Conservation (phyloP, 2,888 invertebrate genomes). For the Arctia plantaginis region DNA sequence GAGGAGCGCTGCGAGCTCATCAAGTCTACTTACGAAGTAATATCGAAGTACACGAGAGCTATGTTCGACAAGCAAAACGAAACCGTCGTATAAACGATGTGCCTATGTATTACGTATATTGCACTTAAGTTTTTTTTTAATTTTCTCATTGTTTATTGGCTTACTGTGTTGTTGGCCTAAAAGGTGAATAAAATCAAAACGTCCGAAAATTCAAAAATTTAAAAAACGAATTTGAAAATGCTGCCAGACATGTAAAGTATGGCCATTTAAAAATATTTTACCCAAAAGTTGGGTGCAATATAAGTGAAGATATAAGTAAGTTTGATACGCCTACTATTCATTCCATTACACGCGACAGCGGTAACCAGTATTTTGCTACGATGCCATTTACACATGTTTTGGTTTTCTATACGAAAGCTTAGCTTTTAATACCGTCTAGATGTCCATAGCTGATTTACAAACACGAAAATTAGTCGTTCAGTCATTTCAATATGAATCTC, state of each 20-base stretch:
- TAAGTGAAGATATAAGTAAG: slow-evolving; percentile 51
- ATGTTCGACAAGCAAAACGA: slow-evolving; percentile 82
- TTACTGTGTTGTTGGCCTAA: slow-evolving; percentile 49
- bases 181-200: slow-evolving; percentile 48
- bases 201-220: slow-evolving; percentile 40
- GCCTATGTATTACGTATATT: slow-evolving; percentile 60
- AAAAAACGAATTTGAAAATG: slow-evolving; percentile 29
- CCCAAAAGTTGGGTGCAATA: slow-evolving; percentile 49
- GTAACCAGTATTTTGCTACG: slow-evolving; percentile 78
- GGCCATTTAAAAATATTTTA: slow-evolving; percentile 42
- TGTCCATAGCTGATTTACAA: slow-evolving; percentile 42
- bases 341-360: slow-evolving; percentile 73
- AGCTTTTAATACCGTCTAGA: slow-evolving; percentile 66
- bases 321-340: slow-evolving; percentile 78
- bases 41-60: slow-evolving; percentile 80
- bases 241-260: slow-evolving; percentile 38
- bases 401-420: slow-evolving; percentile 69
- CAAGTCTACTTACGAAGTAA: slow-evolving; percentile 80
- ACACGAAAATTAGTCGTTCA: neutral
- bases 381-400: slow-evolving; percentile 69
- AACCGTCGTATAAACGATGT: slow-evolving; percentile 79
- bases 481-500: slow-evolving; percentile 35
- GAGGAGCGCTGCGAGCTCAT: slow-evolving; percentile 80
- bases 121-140: slow-evolving; percentile 36
- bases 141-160: slow-evolving; percentile 47